Evolutionary conservation across 2,888 invertebrate species (phyloP).

Genomic region (Thalpophila matura): DNA sequence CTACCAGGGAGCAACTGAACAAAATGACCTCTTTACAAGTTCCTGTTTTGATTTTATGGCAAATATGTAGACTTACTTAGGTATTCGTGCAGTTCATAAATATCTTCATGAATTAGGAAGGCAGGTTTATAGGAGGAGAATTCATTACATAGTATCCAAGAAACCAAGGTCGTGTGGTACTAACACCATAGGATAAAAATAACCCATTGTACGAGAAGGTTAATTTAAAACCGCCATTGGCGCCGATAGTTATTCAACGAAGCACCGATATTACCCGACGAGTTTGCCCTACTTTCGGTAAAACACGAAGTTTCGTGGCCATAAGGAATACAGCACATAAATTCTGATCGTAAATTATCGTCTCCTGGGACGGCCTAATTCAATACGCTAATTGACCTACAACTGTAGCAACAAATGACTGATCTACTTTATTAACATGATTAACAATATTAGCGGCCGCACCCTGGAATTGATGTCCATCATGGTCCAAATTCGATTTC

Average conservation of each 20-base stretch:
- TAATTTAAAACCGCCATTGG: conserved; percentile 34
- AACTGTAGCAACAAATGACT: conserved; percentile 38
- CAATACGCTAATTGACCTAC: conserved; percentile 57
- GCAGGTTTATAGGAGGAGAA: background rate
- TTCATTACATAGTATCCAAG: background rate
- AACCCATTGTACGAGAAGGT: conserved; percentile 32
- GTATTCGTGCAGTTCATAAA: too few relatives aligned
- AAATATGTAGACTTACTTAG: background rate
- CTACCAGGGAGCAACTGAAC: too few relatives aligned
- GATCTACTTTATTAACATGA: conserved; percentile 43
- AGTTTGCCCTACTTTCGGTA: conserved; percentile 57
- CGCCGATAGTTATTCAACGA: conserved; percentile 33
- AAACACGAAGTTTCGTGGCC: conserved; percentile 29
- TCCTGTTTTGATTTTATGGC: background rate
- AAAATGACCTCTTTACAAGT: background rate
- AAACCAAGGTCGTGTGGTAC: conserved; percentile 1
- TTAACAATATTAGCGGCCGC: conserved; percentile 22
- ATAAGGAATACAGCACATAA: conserved; percentile 24
- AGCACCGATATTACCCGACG: conserved; percentile 11
- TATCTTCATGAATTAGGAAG: too few relatives aligned
- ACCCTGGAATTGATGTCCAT: background rate
- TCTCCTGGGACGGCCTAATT: conserved; percentile 45
- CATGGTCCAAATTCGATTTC: background rate
- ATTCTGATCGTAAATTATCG: conserved; percentile 54
- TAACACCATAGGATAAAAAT: conserved; percentile 26